Percentiles rank a stretch among this genome's conserved stretches.
Evolutionary conservation across 1,140 invertebrate species (phyloP).

Genomic region (Apocrypta bakeri): DNA sequence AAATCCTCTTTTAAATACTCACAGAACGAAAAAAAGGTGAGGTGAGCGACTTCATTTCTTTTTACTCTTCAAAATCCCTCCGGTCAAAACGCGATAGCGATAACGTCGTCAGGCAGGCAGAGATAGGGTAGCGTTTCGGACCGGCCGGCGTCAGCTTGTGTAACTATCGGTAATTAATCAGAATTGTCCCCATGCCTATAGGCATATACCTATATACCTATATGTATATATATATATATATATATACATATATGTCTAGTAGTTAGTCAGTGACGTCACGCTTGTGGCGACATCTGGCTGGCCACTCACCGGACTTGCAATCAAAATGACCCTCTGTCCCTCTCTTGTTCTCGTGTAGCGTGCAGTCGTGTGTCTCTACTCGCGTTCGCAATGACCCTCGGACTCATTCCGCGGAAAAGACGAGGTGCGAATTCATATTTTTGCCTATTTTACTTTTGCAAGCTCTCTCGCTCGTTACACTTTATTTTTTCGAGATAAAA

Average conservation of each 20-base stretch:
- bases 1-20: no score
- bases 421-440: constrained; percentile 39
- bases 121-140: constrained; percentile 7
- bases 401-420: no score
- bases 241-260: constrained; percentile 62
- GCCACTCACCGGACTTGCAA: constrained; percentile 57
- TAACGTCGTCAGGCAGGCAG: neutral
- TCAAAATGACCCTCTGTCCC: constrained; percentile 43
- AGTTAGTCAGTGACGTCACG: constrained; percentile 76
- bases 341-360: no score
- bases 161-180: constrained; percentile 75
- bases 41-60: no score
- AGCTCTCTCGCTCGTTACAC: no score
- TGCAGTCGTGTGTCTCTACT: no score
- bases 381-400: no score
- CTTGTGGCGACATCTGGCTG: constrained; percentile 72
- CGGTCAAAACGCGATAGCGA: neutral
- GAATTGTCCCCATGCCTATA: constrained; percentile 69
- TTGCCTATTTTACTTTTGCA: no score
- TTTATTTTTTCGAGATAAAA: no score
- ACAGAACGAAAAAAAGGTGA: no score
- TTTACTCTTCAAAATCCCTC: neutral
- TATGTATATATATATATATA: constrained; percentile 49
- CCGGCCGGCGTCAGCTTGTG: constrained; percentile 71
- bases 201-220: constrained; percentile 47